Percentiles rank a stretch among this genome's conserved stretches.
Evolutionary conservation across 2,888 invertebrate genomes (phyloP).

Genomic region (Ormyrus thymus): DNA sequence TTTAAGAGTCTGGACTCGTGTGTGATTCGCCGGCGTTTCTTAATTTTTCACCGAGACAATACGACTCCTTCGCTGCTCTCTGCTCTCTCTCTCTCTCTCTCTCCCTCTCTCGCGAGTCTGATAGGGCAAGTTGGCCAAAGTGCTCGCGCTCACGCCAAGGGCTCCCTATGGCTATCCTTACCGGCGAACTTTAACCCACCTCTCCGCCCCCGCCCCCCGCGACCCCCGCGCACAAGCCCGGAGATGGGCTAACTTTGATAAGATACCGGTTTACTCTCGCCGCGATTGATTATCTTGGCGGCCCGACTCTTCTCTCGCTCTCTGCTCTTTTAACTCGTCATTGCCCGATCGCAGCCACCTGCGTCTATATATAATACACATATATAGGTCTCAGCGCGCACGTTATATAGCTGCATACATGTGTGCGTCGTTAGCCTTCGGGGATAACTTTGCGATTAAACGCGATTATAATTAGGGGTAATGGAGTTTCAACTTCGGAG

Average conservation of each 20-base stretch:
- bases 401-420: neutral
- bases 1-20: neutral
- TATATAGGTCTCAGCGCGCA: neutral
- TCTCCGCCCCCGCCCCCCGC: conserved; percentile 55
- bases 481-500: conserved; percentile 70
- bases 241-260: conserved; percentile 72
- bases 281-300: conserved; percentile 71
- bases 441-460: conserved; percentile 71
- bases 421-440: neutral
- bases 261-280: conserved; percentile 71
- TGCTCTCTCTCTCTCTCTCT: neutral
- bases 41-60: conserved; percentile 64
- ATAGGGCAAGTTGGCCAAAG: conserved; percentile 51
- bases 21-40: conserved; percentile 73
- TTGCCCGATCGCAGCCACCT: too few relatives aligned
- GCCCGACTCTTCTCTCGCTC: neutral
- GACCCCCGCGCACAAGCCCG: conserved; percentile 67
- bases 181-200: conserved; percentile 25
- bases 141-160: conserved; percentile 8
- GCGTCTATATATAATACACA: too few relatives aligned
- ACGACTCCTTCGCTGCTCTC: neutral
- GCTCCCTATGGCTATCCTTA: conserved; percentile 25
- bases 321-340: neutral
- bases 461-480: conserved; percentile 73
- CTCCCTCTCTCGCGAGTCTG: conserved; percentile 19